Percentiles rank a stretch among this genome's conserved stretches.
phyloP scores from a whole-genome alignment of 2,888 invertebrate genomes.

The Siphlonurus alternatus region DNA sequence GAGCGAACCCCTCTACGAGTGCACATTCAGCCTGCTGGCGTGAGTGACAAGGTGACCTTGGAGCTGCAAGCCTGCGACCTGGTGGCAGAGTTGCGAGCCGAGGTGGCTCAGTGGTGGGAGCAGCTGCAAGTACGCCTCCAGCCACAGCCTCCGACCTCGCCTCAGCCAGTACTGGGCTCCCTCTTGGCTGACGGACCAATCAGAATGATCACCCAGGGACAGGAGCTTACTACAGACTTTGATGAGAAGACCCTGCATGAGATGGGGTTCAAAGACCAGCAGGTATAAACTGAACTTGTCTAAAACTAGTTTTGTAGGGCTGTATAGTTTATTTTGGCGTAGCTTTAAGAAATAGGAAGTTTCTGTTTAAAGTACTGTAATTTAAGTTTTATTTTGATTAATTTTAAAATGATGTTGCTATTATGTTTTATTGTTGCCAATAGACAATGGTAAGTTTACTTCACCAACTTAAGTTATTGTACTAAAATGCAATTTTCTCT shows the following conservation, averaged over 20 bases:
- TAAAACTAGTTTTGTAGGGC: not conserved
- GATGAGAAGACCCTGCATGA: slow-evolving; percentile 83
- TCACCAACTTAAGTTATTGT: no score
- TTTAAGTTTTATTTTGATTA: slow-evolving; percentile 8
- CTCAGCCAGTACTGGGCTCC: slow-evolving; percentile 41
- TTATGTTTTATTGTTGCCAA: no score
- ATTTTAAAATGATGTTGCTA: no score
- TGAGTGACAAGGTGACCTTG: slow-evolving; percentile 62
- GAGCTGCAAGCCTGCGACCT: slow-evolving; percentile 72
- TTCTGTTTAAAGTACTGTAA: slow-evolving; percentile 5
- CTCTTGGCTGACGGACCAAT: slow-evolving; percentile 68
- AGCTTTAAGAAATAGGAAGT: no score
- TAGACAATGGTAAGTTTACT: no score
- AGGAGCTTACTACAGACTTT: slow-evolving; percentile 80
- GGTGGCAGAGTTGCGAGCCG: slow-evolving; percentile 80
- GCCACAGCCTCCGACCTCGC: slow-evolving; percentile 14
- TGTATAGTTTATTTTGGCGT: no score
- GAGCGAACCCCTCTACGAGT: slow-evolving; percentile 51
- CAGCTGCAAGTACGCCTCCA: slow-evolving; percentile 23
- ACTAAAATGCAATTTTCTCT: no score
- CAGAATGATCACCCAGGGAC: slow-evolving; percentile 76
- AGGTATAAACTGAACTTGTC: slow-evolving; percentile 31
- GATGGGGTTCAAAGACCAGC: slow-evolving; percentile 87
- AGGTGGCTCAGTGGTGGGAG: slow-evolving; percentile 94
- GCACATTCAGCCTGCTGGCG: slow-evolving; percentile 74